phyloP scores from a whole-genome alignment of 2,888 invertebrate genomes.

The Acanthosepion pharaonis region DNA sequence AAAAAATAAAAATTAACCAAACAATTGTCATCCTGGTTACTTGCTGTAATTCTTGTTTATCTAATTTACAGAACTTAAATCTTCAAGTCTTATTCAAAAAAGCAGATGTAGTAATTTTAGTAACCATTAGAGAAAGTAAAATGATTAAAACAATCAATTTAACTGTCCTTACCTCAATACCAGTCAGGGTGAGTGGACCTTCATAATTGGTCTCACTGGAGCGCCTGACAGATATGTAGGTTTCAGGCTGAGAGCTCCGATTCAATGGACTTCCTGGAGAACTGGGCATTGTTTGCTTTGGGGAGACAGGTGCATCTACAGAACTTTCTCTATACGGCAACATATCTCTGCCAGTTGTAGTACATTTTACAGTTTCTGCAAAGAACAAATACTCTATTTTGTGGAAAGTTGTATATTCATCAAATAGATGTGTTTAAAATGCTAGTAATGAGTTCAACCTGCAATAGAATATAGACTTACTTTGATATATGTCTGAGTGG shows the following conservation, averaged over 20 bases:
- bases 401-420: background rate
- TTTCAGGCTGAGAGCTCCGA: constrained; percentile 9
- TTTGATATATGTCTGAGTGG: too few relatives aligned
- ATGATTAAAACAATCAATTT: too few relatives aligned
- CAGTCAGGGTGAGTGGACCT: background rate
- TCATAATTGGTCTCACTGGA: background rate
- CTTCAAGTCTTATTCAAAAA: too few relatives aligned
- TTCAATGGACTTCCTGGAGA: background rate
- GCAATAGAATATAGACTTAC: too few relatives aligned
- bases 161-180: constrained; percentile 38
- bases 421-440: background rate
- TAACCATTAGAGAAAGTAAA: too few relatives aligned
- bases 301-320: background rate
- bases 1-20: too few relatives aligned
- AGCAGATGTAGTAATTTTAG: too few relatives aligned
- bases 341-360: background rate
- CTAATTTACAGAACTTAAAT: too few relatives aligned
- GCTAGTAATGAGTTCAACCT: too few relatives aligned
- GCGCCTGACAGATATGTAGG: background rate
- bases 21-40: too few relatives aligned
- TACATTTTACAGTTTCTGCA: background rate
- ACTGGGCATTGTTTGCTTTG: background rate
- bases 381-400: background rate
- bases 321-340: constrained; percentile 11
- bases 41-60: too few relatives aligned